Conservation (phyloP, 2,113 vertebrate species). For the Apeltes quadracus region DNA sequence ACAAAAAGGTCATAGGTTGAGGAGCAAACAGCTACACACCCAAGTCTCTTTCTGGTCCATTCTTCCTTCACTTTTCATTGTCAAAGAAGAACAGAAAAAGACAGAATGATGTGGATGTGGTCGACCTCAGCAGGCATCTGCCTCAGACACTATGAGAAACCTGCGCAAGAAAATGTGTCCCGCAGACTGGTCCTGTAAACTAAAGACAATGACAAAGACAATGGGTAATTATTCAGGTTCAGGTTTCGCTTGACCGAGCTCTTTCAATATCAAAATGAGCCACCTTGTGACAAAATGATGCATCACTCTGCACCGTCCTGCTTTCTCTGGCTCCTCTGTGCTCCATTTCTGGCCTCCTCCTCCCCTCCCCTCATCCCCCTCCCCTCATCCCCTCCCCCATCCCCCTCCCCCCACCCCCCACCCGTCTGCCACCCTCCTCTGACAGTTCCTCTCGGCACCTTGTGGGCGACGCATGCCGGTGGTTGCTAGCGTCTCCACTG, state of each 20-base stretch:
- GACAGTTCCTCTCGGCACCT: conserved; percentile 49
- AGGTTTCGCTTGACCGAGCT: too few species aligned
- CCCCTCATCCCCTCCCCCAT: too few species aligned
- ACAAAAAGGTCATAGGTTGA: too few species aligned
- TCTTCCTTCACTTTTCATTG: not conserved
- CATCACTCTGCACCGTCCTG: conserved; percentile 5
- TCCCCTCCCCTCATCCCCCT: not conserved
- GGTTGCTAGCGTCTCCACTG: conserved; percentile 7
- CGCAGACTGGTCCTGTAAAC: conserved; percentile 15
- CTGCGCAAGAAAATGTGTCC: not conserved
- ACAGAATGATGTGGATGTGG: conserved; percentile 10
- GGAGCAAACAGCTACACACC: not conserved
- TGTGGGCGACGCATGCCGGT: conserved; percentile 19
- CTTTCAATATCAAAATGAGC: not conserved
- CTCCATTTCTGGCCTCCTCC: conserved; percentile 26
- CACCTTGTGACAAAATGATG: not conserved
- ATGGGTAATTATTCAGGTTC: not conserved
- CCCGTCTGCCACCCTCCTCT: conserved; percentile 1
- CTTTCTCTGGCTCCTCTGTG: not conserved
- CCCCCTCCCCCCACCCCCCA: not conserved
- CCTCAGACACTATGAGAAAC: not conserved
- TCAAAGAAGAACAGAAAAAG: conserved; percentile 16
- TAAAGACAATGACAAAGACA: too few species aligned
- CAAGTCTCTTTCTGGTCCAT: not conserved
- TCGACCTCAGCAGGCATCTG: conserved; percentile 12